These are phyloP conservation scores for Rhyacophila evoluta DNA, from an alignment of 2,888 invertebrate species.

Conservation along the genomic window DNA sequence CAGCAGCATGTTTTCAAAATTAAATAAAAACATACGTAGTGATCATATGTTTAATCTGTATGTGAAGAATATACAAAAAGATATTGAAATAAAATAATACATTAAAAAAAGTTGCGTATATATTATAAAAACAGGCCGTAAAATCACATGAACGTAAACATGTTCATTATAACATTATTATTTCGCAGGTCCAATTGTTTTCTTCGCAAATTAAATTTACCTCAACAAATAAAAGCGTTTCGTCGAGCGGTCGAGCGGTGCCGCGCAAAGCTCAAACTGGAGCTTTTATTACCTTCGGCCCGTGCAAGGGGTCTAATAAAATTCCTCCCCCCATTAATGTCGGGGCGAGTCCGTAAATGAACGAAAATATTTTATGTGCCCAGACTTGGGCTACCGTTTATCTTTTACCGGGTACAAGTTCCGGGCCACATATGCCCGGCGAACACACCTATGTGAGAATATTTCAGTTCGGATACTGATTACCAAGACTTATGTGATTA, in stretches of 20 bases:
- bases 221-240: neutral
- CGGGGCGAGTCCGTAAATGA: neutral
- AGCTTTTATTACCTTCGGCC: neutral
- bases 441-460: neutral
- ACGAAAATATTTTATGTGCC: constrained; percentile 8
- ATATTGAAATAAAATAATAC: too few species aligned
- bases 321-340: neutral
- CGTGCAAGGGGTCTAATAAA: constrained; percentile 1
- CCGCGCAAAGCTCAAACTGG: neutral
- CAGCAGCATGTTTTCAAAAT: too few species aligned
- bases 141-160: neutral
- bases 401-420: neutral
- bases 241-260: neutral
- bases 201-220: neutral
- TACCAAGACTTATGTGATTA: too few species aligned
- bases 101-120: too few species aligned
- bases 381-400: neutral
- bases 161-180: neutral
- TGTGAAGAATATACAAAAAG: too few species aligned
- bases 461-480: too few species aligned
- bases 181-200: neutral
- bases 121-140: too few species aligned
- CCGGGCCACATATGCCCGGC: neutral
- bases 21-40: too few species aligned
- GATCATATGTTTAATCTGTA: too few species aligned